Evolutionary conservation across 2,113 vertebrate species (phyloP).

Genomic region (Oreochromis tanganicae): DNA sequence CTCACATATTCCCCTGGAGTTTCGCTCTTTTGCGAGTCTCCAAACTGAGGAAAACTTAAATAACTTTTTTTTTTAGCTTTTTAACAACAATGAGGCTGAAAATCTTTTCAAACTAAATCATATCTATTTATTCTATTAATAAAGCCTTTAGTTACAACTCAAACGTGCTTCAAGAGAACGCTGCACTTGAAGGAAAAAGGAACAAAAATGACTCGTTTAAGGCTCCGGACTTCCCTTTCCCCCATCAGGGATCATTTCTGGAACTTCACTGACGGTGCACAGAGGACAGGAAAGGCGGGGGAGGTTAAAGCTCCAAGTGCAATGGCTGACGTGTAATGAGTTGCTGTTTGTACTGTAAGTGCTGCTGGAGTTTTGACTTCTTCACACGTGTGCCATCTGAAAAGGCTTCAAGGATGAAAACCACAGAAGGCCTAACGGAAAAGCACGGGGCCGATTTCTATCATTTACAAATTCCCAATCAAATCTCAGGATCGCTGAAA

Average conservation of each 20-base stretch:
- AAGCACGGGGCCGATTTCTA: neutral
- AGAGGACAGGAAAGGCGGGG: neutral
- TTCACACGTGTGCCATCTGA: rapidly evolving
- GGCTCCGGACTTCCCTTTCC: neutral
- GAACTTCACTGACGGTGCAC: neutral
- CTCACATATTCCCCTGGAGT: rapidly evolving
- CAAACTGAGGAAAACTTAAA: neutral
- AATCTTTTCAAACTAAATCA: neutral
- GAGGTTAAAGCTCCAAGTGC: neutral
- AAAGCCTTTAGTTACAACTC: neutral
- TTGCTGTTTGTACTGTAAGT: neutral
- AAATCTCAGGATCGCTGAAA: rapidly evolving
- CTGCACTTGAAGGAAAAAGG: neutral
- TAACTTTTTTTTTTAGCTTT: neutral
- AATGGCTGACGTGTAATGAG: neutral
- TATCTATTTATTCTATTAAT: neutral
- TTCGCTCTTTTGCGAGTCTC: rapidly evolving
- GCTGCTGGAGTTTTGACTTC: neutral
- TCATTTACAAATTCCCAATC: neutral
- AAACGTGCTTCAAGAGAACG: neutral
- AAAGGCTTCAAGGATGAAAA: neutral
- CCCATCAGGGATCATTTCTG: neutral
- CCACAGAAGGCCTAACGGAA: neutral
- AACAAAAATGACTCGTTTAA: neutral
- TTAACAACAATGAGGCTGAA: neutral